Conservation (phyloP, 2,797 vertebrate genomes). For the Mycteria americana region DNA sequence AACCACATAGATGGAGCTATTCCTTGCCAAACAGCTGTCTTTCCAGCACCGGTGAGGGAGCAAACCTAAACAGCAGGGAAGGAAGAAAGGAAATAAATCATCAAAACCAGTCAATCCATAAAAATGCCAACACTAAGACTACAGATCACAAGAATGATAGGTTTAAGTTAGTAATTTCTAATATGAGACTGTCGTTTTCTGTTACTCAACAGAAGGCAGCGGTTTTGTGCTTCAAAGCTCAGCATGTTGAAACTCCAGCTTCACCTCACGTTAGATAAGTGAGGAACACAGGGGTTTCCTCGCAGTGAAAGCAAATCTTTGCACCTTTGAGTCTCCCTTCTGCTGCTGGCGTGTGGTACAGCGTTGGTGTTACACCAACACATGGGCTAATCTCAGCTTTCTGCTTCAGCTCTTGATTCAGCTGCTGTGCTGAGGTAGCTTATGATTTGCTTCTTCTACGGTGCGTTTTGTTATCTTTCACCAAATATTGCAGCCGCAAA, state of each 20-base stretch:
- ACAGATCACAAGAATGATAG: not conserved
- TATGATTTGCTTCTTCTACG: not conserved
- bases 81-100: not conserved
- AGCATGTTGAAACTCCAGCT: not conserved
- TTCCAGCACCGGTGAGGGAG: slow-evolving; percentile 40
- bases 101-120: not conserved
- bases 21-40: slow-evolving; percentile 60
- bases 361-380: fast-evolving
- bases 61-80: slow-evolving; percentile 38
- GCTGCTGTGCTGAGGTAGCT: not conserved
- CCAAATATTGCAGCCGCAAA: not conserved
- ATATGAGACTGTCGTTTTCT: not conserved
- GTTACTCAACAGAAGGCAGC: not conserved
- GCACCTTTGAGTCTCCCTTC: not conserved
- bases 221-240: not conserved
- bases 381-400: not conserved
- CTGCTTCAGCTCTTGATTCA: not conserved
- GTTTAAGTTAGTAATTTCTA: not conserved
- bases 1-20: slow-evolving; percentile 57
- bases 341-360: fast-evolving
- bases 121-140: not conserved
- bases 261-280: not conserved
- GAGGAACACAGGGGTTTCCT: not conserved
- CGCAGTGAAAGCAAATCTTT: not conserved
- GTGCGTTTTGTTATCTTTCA: not conserved